These are phyloP conservation scores for Rissa tridactyla DNA, from an alignment of 2,113 vertebrate species.

Conservation along the genomic window DNA sequence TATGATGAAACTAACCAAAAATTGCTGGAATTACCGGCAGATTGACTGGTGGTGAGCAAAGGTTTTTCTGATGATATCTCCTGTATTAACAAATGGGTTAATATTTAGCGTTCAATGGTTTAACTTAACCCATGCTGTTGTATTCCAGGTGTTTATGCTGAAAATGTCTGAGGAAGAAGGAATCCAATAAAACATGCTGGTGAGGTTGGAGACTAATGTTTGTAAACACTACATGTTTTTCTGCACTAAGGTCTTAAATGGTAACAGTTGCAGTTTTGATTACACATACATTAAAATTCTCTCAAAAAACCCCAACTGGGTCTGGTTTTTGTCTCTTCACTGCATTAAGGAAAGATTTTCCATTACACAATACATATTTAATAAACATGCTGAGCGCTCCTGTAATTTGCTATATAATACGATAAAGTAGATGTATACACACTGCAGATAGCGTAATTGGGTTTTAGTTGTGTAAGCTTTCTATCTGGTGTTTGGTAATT, in stretches of 20 bases:
- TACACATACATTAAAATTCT: neutral
- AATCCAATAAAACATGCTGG: accelerated
- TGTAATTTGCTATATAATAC: accelerated
- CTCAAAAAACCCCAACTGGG: neutral
- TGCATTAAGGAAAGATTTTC: neutral
- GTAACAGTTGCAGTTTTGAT: neutral
- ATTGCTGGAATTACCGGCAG: slow-evolving; percentile 92
- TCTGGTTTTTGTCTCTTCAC: neutral
- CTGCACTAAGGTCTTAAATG: neutral
- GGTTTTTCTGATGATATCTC: slow-evolving; percentile 81
- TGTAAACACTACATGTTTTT: accelerated
- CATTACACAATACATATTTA: accelerated
- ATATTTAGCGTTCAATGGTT: too few species aligned
- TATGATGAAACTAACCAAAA: slow-evolving; percentile 73
- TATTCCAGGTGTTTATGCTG: neutral
- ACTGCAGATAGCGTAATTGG: neutral
- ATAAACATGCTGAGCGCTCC: neutral
- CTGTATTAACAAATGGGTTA: neutral
- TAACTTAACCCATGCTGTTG: neutral
- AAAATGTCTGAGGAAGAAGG: neutral
- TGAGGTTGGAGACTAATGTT: neutral
- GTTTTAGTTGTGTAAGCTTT: neutral
- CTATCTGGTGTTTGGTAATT: neutral
- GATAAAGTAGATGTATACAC: neutral
- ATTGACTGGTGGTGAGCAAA: slow-evolving; percentile 81